Percentiles rank a stretch among this genome's conserved stretches.
Evolutionary conservation across 2,113 vertebrate genomes (phyloP).

Genomic region (Peromyscus polionotus): DNA sequence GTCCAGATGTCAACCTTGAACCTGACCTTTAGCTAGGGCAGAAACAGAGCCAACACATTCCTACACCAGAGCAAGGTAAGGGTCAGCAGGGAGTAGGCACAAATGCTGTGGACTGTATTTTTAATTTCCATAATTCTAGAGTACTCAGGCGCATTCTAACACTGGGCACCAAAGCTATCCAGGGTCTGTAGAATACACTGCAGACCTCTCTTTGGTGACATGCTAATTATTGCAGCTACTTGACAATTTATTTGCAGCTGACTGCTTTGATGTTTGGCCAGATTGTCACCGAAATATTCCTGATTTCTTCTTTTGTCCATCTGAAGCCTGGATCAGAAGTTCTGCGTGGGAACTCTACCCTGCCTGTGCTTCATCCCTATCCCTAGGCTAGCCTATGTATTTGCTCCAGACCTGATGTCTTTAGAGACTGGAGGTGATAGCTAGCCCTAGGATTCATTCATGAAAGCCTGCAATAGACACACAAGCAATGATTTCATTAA

Average conservation of each 20-base stretch:
- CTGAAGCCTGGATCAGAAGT: background rate
- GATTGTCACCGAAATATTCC: background rate
- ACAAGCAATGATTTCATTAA: conserved; percentile 60
- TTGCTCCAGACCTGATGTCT: background rate
- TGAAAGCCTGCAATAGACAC: conserved; percentile 48
- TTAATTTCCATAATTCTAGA: background rate
- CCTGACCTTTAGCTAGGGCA: background rate
- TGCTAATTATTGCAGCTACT: background rate
- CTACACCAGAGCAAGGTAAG: background rate
- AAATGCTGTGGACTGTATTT: rapidly evolving
- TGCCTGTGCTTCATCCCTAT: background rate
- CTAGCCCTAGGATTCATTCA: background rate
- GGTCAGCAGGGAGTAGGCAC: background rate
- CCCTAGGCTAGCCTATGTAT: background rate
- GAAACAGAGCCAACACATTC: background rate
- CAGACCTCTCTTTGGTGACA: rapidly evolving
- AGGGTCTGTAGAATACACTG: too few relatives aligned
- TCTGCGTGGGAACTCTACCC: rapidly evolving
- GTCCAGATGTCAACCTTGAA: rapidly evolving
- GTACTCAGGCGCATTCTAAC: rapidly evolving
- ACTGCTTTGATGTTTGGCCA: background rate
- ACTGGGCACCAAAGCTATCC: background rate
- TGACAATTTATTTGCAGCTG: background rate
- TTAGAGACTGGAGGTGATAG: background rate
- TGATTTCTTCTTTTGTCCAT: background rate